Evolutionary conservation across 2,797 vertebrate genomes (phyloP).

Genomic region (Myripristis murdjan): DNA sequence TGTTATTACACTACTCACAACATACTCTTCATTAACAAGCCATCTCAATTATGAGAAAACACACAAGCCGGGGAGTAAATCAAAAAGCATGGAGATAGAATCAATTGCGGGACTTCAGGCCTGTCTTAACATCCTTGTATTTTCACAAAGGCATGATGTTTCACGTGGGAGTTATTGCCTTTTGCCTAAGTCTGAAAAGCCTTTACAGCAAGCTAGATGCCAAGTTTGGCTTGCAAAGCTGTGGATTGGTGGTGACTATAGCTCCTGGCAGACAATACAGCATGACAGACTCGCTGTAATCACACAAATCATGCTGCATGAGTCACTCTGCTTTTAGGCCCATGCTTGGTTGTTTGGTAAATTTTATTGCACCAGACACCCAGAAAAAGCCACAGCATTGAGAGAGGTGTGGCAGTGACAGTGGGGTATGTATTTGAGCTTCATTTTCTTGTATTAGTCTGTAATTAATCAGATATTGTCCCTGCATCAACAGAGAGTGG

Average conservation of each 20-base stretch:
- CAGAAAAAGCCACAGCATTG: slow-evolving; percentile 12
- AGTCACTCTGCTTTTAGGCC: slow-evolving; percentile 59
- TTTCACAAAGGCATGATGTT: slow-evolving; percentile 37
- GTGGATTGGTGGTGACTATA: slow-evolving; percentile 45
- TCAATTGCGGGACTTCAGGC: slow-evolving; percentile 3
- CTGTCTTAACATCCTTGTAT: slow-evolving; percentile 3
- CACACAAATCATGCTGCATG: slow-evolving; percentile 59
- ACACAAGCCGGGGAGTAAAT: slow-evolving; percentile 46
- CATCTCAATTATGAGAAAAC: slow-evolving; percentile 51
- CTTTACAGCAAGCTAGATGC: slow-evolving; percentile 36
- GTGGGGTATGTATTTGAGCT: slow-evolving; percentile 3
- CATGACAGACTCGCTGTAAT: slow-evolving; percentile 58
- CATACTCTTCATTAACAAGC: slow-evolving; percentile 57
- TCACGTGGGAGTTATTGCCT: slow-evolving; percentile 28
- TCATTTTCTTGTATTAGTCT: slow-evolving; percentile 13
- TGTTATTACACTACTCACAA: slow-evolving; percentile 40
- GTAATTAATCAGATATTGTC: slow-evolving; percentile 45
- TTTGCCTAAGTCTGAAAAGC: slow-evolving; percentile 28
- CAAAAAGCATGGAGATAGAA: slow-evolving; percentile 7
- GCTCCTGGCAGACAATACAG: slow-evolving; percentile 57
- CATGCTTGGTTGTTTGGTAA: slow-evolving; percentile 44
- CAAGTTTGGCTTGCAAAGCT: slow-evolving; percentile 54
- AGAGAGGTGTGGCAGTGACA: background rate
- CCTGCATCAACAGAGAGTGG: slow-evolving; percentile 2
- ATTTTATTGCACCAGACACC: slow-evolving; percentile 33